Evolutionary conservation across 2,113 vertebrate genomes (phyloP).

Genomic region (Tautogolabrus adspersus): DNA sequence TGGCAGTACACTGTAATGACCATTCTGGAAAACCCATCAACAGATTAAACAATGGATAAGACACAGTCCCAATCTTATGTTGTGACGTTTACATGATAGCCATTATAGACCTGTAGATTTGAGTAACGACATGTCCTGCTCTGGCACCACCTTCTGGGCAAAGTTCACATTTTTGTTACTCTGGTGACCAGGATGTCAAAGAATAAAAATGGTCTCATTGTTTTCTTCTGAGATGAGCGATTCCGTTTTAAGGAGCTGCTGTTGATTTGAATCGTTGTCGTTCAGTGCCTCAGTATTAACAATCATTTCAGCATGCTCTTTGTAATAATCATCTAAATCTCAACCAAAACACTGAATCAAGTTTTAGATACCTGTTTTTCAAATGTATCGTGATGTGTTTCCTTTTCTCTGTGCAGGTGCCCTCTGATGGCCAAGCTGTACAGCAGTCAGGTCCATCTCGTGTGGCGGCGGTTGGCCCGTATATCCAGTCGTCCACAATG

Average conservation of each 20-base stretch:
- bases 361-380: background rate
- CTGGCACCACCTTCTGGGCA: background rate
- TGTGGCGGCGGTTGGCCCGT: slow-evolving; percentile 96
- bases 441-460: slow-evolving; percentile 87
- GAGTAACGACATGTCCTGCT: background rate
- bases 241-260: background rate
- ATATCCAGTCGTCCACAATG: slow-evolving; percentile 97
- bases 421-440: slow-evolving; percentile 81
- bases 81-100: background rate
- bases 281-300: background rate
- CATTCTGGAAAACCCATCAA: background rate
- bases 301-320: slow-evolving; percentile 4
- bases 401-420: slow-evolving; percentile 79
- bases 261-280: background rate
- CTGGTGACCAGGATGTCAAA: background rate
- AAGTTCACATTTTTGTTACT: background rate
- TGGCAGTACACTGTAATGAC: background rate
- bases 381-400: background rate
- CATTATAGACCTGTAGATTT: too few species aligned
- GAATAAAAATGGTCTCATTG: background rate
- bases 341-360: background rate
- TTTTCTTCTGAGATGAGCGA: background rate
- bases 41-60: slow-evolving; percentile 4
- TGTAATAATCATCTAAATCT: background rate
- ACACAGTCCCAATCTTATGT: background rate